Conservation (phyloP, 1,140 invertebrate species). For the Linepithema humile region DNA sequence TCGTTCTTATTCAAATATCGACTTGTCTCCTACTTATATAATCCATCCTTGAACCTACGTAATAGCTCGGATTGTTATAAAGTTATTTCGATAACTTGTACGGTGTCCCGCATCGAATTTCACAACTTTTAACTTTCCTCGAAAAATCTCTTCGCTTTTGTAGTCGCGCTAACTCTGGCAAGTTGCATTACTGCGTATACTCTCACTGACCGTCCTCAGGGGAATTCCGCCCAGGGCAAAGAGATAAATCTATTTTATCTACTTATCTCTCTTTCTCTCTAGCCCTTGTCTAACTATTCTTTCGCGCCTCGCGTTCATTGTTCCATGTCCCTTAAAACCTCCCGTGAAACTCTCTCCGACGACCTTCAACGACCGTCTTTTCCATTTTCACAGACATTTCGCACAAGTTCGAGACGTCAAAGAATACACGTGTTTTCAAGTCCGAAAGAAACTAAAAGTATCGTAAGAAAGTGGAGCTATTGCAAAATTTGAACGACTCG, state of each 20-base stretch:
- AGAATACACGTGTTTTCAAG: not conserved
- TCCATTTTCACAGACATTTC: not conserved
- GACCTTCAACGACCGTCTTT: not conserved
- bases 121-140: not conserved
- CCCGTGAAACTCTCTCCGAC: not conserved
- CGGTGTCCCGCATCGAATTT: conserved; percentile 1
- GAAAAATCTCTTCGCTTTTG: conserved; percentile 2
- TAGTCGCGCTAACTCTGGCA: not conserved
- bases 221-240: not conserved
- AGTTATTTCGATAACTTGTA: not conserved
- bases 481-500: not conserved
- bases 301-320: not conserved
- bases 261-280: not conserved
- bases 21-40: conserved; percentile 35
- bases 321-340: not conserved
- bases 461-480: not conserved
- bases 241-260: conserved; percentile 13
- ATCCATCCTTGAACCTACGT: conserved; percentile 11
- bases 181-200: not conserved
- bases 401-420: too few relatives aligned
- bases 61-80: conserved; percentile 19
- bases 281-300: not conserved
- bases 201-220: not conserved
- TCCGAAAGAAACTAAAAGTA: not conserved
- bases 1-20: not conserved